Conservation (phyloP, 2,113 vertebrate genomes). For the Gallinago media region DNA sequence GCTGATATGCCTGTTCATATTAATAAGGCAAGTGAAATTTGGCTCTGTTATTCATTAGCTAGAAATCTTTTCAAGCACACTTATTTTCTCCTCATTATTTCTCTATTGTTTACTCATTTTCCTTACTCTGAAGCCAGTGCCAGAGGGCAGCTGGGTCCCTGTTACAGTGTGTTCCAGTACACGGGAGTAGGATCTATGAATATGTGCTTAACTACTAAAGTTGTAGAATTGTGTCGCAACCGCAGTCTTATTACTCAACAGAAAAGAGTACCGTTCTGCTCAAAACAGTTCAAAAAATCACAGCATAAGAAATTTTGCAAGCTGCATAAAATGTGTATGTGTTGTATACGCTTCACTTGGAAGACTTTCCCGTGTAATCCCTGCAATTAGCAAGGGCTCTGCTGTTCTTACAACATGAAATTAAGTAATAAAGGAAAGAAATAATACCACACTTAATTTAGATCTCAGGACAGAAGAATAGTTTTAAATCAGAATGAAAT, state of each 20-base stretch:
- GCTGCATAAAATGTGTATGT: background rate
- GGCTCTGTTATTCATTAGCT: constrained; percentile 23
- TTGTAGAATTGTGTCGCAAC: background rate
- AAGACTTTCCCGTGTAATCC: background rate
- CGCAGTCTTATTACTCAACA: background rate
- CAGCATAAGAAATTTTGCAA: background rate
- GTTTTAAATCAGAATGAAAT: background rate
- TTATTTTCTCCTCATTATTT: constrained; percentile 28
- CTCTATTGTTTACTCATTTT: constrained; percentile 35
- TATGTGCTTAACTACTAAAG: background rate
- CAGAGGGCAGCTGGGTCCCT: background rate
- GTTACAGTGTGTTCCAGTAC: background rate
- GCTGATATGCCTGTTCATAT: background rate
- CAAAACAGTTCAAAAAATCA: background rate
- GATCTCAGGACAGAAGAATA: background rate
- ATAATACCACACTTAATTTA: background rate
- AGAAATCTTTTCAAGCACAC: constrained; percentile 10
- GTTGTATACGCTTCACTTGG: background rate
- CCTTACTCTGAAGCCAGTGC: background rate
- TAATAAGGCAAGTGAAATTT: background rate
- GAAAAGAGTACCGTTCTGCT: background rate
- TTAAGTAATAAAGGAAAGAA: background rate
- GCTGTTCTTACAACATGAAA: background rate
- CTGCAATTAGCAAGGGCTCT: background rate
- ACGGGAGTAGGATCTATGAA: background rate